Evolutionary conservation across 2,888 invertebrate species (phyloP), one percentile per base, ranked within the genome.

Genomic region (Macropis europaea): DNA sequence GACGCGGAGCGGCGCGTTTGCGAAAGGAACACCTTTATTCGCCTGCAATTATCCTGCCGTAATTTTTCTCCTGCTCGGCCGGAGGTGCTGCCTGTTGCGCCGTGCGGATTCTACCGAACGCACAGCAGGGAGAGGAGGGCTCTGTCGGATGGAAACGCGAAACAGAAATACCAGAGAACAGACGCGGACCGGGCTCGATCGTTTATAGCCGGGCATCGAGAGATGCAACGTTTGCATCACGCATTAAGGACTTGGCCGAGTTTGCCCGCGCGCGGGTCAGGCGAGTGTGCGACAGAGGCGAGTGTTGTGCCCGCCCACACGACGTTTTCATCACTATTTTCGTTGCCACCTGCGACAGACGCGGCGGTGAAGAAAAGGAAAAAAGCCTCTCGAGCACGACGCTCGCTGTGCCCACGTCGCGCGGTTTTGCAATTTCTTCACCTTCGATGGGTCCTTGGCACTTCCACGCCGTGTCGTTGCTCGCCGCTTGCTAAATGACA

Each of bases 401-500:
- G 15, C 6, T 30, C 24, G 17, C 38, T 24, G 43, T 52, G 53
- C 71, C 75, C 54, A 66, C 76, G 56, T 53, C 59, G 19, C 56
- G 43, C 32, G 26, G 36, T 76, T 70, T 76, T 71, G 77, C 70
- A 77, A 79, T 76, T 77, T 22, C 19, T 53, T 68, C 61, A 79
- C 80, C 73, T 79, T 79, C 76, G 67, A 7, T 2, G 45, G 56
- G 68, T 67, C 79, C 79, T 79, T 76, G 80, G 73, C 73, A 54
- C 53, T 67, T 64, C 67, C 40, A 38, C 57, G 28, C 28, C 13
- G 73, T 42, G 59, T 24, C 64, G 59, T 56, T 61, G 72, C 38
- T 60, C 73, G 66, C 66, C 47, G 40, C 59, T 64, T 57, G 72
- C 64, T 73, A 62, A 70, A 72, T 30, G 45, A 48, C 22, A 17